Evolutionary conservation across 2,888 invertebrate genomes (phyloP).

Genomic region (Drosophila mimica): DNA sequence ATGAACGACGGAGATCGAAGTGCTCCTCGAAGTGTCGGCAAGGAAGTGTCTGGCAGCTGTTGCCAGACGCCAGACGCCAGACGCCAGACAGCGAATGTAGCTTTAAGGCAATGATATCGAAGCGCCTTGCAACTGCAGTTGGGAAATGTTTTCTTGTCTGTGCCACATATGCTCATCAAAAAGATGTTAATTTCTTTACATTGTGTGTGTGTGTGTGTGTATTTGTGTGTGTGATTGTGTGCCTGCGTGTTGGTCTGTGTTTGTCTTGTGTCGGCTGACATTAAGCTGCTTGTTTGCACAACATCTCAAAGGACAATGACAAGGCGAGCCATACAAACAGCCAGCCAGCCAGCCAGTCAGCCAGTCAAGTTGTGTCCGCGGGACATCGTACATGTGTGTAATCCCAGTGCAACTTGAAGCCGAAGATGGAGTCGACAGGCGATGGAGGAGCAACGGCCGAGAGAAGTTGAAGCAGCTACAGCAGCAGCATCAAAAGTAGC

Average conservation of each 20-base stretch:
- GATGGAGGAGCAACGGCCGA: slow-evolving; percentile 23
- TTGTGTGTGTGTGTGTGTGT: slow-evolving; percentile 25
- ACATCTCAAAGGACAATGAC: slow-evolving; percentile 81
- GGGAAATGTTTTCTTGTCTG: slow-evolving; percentile 60
- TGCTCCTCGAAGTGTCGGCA: slow-evolving; percentile 7
- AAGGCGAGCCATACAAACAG: slow-evolving; percentile 54
- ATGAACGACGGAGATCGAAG: slow-evolving; percentile 26
- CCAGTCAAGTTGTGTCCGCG: slow-evolving; percentile 58
- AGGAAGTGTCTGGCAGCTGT: slow-evolving; percentile 46
- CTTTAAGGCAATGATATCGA: slow-evolving; percentile 63
- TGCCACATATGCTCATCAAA: slow-evolving; percentile 81
- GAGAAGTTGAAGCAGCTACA: slow-evolving; percentile 7
- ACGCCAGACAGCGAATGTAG: slow-evolving; percentile 41
- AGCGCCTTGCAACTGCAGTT: slow-evolving; percentile 22
- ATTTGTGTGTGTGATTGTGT: slow-evolving; percentile 18
- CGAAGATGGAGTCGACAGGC: slow-evolving; percentile 67
- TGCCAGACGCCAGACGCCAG: slow-evolving; percentile 5
- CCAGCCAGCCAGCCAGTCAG: not conserved
- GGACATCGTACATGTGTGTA: slow-evolving; percentile 62
- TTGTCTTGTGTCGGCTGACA: slow-evolving; percentile 80
- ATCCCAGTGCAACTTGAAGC: slow-evolving; percentile 81
- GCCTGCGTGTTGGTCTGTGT: slow-evolving; percentile 51
- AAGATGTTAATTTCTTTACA: slow-evolving; percentile 77
- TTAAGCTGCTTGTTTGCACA: slow-evolving; percentile 82
- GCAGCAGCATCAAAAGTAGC: slow-evolving; percentile 32